Percentiles rank a stretch among this genome's conserved stretches.
These are phyloP conservation scores for Cryptus armator DNA, from an alignment of 2,888 invertebrate genomes.

Conservation along the genomic window DNA sequence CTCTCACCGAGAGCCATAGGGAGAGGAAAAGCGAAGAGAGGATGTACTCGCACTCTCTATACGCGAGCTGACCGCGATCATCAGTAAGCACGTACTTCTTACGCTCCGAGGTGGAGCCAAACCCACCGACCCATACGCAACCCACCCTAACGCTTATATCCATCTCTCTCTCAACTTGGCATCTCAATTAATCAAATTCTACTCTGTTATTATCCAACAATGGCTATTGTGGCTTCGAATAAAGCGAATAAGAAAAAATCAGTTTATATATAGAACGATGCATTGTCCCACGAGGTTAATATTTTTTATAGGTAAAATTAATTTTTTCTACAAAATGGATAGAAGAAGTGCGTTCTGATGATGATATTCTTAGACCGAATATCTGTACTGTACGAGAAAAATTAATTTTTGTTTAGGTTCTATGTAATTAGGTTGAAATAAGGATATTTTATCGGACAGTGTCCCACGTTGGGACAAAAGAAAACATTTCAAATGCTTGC, in stretches of 20 bases:
- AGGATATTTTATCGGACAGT: no score
- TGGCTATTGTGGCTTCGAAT: background rate
- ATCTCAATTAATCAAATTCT: conserved; percentile 39
- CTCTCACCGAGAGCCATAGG: conserved; percentile 18
- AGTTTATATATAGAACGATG: background rate
- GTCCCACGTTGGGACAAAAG: no score
- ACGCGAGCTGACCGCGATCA: conserved; percentile 30
- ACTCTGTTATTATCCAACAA: conserved; percentile 10
- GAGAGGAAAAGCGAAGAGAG: conserved; percentile 24
- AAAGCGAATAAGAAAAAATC: background rate
- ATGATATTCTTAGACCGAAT: no score
- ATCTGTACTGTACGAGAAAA: no score
- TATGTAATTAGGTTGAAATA: no score
- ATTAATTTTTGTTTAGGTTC: no score
- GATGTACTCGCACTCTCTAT: conserved; percentile 60
- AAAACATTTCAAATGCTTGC: no score
- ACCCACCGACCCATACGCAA: background rate
- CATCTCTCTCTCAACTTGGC: conserved; percentile 25
- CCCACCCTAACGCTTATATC: background rate
- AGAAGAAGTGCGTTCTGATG: no score
- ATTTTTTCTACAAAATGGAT: background rate
- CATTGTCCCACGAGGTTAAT: background rate
- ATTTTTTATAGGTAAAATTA: background rate
- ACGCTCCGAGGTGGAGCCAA: conserved; percentile 37
- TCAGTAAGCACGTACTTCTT: conserved; percentile 54